Evolutionary conservation across 2,797 vertebrate genomes (phyloP), one percentile per base, ranked within the genome.

Genomic region (Enteromius viviparus): DNA sequence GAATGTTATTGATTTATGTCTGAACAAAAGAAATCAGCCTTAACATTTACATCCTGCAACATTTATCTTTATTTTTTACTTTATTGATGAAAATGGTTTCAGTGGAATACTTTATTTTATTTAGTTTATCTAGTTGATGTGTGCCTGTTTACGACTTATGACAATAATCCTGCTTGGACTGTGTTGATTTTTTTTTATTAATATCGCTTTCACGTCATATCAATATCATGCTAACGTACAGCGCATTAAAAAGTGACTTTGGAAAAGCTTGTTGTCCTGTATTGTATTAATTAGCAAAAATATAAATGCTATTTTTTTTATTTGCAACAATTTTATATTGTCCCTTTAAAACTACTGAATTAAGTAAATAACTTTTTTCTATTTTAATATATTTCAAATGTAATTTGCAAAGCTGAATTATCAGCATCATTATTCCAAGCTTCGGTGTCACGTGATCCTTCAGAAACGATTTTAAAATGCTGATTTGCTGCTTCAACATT

Each of bases 201-300:
- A 81, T 69, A 49, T 80, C 60, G 55, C 55, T 11, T 53, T 88
- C 81, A 66, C 11, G 1, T 45, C 45, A 75, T 72, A 42, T 77
- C 49, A 60, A 71, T 37, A 80, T 62, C 75, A 84, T 79, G 70
- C 60, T 70, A 77, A 60, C 76, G 64, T 84, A 76, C 64, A 82
- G 81, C 37, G 74, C 71, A 82, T 82, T 82, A 85, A 85, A 87
- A 75, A 32, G 58, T 76, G 76, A 76, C 62, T 87, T 84, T 75
- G 40, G 37, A 82, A 82, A 85, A 34, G 49, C 51, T n/a, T 29
- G 21, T 53, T 70, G 42, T 58, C 9, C 3, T 64, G 8, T n/a
- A 42, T 19, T 21, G n/a, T 55, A 42, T 32, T 40, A 53, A 40
- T 29, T 40, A 21, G 5, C 11, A 8, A 34, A 26, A 70, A n/a